A percentile compares a stretch with the other conserved stretches of the same genome.
phyloP scores from a whole-genome alignment of 2,113 vertebrate genomes.

The Illadopsis cleaveri region DNA sequence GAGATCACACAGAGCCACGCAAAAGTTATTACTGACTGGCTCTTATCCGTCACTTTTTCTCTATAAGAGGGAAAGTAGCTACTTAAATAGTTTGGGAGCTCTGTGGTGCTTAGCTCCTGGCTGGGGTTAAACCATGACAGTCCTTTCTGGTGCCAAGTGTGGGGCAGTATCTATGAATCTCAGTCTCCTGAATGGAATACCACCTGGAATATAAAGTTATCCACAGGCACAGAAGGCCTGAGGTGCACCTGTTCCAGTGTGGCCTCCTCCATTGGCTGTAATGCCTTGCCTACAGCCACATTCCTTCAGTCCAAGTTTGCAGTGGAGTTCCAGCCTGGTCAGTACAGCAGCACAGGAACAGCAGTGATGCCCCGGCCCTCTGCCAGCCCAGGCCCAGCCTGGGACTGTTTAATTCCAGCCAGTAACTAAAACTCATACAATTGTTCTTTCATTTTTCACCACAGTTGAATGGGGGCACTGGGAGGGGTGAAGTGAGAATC shows the following conservation, averaged over 20 bases:
- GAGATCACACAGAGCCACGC: neutral
- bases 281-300: neutral
- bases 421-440: neutral
- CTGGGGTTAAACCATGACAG: neutral
- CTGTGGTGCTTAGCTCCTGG: neutral
- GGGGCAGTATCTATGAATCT: too few species aligned
- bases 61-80: neutral
- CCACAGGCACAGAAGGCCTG: neutral
- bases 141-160: neutral
- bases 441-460: neutral
- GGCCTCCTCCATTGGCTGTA: neutral
- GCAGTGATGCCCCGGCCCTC: neutral
- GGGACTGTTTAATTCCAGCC: neutral
- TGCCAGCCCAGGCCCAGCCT: neutral
- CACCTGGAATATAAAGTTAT: neutral
- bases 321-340: neutral
- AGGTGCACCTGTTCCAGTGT: neutral
- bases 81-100: neutral
- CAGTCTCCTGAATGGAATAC: neutral
- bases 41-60: neutral
- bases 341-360: neutral
- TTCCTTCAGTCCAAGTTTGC: accelerated
- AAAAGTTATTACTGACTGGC: neutral
- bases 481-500: neutral
- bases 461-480: too few species aligned